Percentiles rank a stretch among this genome's conserved stretches.
phyloP scores from a whole-genome alignment of 2,113 vertebrate species.

The Leiothrix lutea region DNA sequence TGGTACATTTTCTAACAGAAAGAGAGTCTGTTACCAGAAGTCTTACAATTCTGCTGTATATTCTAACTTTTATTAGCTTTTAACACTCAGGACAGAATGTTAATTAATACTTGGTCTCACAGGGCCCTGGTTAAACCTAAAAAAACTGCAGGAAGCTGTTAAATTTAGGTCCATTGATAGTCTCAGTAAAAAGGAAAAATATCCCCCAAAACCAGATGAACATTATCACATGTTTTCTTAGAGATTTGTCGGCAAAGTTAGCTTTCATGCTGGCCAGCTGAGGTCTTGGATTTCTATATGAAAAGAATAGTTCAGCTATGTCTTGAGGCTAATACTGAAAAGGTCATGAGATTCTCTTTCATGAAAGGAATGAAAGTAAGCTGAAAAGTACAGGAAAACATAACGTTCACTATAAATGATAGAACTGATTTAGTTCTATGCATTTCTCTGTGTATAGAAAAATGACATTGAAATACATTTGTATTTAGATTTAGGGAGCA shows the following conservation, averaged over 20 bases:
- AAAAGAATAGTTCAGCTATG: constrained; percentile 66
- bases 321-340: constrained; percentile 66
- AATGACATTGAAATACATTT: constrained; percentile 57
- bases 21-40: not conserved
- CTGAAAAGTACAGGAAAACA: constrained; percentile 53
- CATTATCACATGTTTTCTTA: constrained; percentile 55
- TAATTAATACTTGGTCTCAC: constrained; percentile 50
- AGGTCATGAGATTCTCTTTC: constrained; percentile 65
- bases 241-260: constrained; percentile 50
- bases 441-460: constrained; percentile 47
- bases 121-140: not conserved
- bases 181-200: constrained; percentile 20
- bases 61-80: constrained; percentile 24
- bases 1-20: constrained; percentile 5
- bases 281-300: constrained; percentile 55
- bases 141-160: constrained; percentile 21
- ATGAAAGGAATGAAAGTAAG: constrained; percentile 58
- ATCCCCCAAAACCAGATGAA: constrained; percentile 10
- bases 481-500: constrained; percentile 47
- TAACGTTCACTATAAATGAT: constrained; percentile 27
- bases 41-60: constrained; percentile 2
- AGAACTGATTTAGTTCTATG: constrained; percentile 29
- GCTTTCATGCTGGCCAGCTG: constrained; percentile 63
- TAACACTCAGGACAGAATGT: constrained; percentile 25
- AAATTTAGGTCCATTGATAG: constrained; percentile 31